phyloP scores from a whole-genome alignment of 1,140 invertebrate species.

The Phocides pigmalion region DNA sequence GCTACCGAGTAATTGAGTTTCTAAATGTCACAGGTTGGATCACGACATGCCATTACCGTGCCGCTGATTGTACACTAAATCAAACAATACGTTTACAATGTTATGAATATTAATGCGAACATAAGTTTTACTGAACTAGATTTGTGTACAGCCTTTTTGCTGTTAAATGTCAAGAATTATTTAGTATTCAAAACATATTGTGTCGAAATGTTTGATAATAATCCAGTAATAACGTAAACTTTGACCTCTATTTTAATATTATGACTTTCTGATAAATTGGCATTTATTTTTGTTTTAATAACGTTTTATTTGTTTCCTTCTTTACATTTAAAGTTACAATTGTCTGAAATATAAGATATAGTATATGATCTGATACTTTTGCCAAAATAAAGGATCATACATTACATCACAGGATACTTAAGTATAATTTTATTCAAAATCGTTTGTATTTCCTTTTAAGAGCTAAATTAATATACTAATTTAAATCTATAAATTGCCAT shows the following conservation, averaged over 20 bases:
- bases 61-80: constrained; percentile 26
- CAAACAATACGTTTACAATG: constrained; percentile 24
- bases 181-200: constrained; percentile 3
- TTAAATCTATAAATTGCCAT: too few species aligned
- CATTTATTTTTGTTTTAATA: too few species aligned
- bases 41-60: constrained; percentile 10
- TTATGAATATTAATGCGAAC: constrained; percentile 28
- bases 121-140: constrained; percentile 10
- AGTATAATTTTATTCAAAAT: too few species aligned
- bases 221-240: not conserved
- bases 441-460: too few species aligned
- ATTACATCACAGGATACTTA: too few species aligned
- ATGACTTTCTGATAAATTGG: too few species aligned
- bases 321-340: too few species aligned
- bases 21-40: constrained; percentile 45
- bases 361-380: too few species aligned
- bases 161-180: constrained; percentile 12
- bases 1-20: constrained; percentile 61
- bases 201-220: not conserved
- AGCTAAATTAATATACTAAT: too few species aligned
- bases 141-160: constrained; percentile 14
- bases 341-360: too few species aligned
- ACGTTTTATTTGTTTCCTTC: too few species aligned
- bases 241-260: not conserved
- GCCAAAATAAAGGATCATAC: too few species aligned